Evolutionary conservation across 2,888 invertebrate genomes (phyloP).

Genomic region (Bedellia somnulentella): DNA sequence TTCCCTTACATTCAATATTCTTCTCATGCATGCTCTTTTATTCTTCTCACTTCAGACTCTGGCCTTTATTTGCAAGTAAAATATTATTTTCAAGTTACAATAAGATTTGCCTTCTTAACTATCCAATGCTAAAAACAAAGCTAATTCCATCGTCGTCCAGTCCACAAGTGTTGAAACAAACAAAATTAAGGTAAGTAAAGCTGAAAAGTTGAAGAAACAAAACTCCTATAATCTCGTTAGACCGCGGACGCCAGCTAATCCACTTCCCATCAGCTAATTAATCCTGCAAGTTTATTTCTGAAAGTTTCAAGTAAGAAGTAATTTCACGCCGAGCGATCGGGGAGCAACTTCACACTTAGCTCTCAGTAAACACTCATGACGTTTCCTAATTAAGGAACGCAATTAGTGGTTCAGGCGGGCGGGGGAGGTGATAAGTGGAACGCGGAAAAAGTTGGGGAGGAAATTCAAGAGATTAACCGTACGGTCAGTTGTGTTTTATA

Average conservation of each 20-base stretch:
- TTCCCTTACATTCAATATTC: too few species aligned
- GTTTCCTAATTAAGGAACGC: slow-evolving; percentile 62
- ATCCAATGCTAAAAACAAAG: too few species aligned
- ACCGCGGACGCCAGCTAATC: slow-evolving; percentile 49
- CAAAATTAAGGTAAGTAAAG: slow-evolving; percentile 50
- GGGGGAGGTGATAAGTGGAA: slow-evolving; percentile 43
- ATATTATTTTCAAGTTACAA: too few species aligned
- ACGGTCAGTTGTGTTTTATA: too few species aligned
- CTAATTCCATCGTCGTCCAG: too few species aligned
- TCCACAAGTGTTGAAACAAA: slow-evolving; percentile 24
- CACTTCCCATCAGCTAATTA: slow-evolving; percentile 58
- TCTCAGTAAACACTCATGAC: slow-evolving; percentile 60
- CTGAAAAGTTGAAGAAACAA: slow-evolving; percentile 47
- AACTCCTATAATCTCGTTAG: slow-evolving; percentile 58
- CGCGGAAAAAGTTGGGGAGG: slow-evolving; percentile 46
- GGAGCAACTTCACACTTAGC: slow-evolving; percentile 57
- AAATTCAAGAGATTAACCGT: slow-evolving; percentile 46
- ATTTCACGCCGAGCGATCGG: slow-evolving; percentile 40
- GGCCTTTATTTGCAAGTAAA: too few species aligned
- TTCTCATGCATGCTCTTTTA: too few species aligned
- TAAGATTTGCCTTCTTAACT: too few species aligned
- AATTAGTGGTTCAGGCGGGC: slow-evolving; percentile 53
- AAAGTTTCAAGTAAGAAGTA: slow-evolving; percentile 54
- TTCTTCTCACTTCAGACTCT: too few species aligned
- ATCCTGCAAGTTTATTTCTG: slow-evolving; percentile 19